Evolutionary conservation across 1,140 invertebrate genomes (phyloP).

Genomic region (Vollenhovia emeryi): DNA sequence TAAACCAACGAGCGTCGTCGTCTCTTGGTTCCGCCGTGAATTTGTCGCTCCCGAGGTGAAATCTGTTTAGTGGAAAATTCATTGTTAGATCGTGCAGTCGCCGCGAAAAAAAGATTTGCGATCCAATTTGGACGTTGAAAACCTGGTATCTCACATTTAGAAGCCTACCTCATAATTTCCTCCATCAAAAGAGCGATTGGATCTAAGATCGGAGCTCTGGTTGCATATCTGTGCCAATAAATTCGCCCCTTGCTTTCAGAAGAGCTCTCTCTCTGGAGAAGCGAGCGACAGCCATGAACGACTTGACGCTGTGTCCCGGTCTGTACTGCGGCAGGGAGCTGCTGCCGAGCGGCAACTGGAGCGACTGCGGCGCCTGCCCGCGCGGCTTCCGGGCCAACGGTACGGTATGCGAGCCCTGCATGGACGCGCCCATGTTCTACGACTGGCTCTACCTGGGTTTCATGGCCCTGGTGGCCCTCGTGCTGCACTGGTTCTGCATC

Average conservation of each 20-base stretch:
- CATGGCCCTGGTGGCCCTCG: slow-evolving; percentile 94
- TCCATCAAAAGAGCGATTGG: too few species aligned
- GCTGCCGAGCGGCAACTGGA: slow-evolving; percentile 89
- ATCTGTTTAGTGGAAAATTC: too few species aligned
- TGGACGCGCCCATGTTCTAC: slow-evolving; percentile 92
- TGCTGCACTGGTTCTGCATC: slow-evolving; percentile 96
- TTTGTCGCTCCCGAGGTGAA: too few species aligned
- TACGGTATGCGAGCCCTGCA: slow-evolving; percentile 92
- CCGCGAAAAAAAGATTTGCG: too few species aligned
- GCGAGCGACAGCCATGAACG: slow-evolving; percentile 56
- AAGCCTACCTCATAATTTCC: too few species aligned
- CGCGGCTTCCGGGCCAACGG: slow-evolving; percentile 90
- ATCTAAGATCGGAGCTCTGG: not conserved
- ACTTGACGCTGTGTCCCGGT: slow-evolving; percentile 89
- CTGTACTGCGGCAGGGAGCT: slow-evolving; percentile 93
- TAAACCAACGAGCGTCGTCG: too few species aligned
- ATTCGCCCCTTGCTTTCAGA: not conserved
- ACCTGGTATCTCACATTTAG: too few species aligned
- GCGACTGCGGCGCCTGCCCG: slow-evolving; percentile 94
- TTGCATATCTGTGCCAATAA: not conserved
- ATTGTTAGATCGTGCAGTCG: too few species aligned
- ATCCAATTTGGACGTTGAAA: too few species aligned
- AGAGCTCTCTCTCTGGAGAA: not conserved
- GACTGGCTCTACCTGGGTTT: slow-evolving; percentile 98
- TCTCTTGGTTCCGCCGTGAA: too few species aligned